Evolutionary conservation across 2,888 invertebrate genomes (phyloP).

Genomic region (Lasioglossum calceatum): DNA sequence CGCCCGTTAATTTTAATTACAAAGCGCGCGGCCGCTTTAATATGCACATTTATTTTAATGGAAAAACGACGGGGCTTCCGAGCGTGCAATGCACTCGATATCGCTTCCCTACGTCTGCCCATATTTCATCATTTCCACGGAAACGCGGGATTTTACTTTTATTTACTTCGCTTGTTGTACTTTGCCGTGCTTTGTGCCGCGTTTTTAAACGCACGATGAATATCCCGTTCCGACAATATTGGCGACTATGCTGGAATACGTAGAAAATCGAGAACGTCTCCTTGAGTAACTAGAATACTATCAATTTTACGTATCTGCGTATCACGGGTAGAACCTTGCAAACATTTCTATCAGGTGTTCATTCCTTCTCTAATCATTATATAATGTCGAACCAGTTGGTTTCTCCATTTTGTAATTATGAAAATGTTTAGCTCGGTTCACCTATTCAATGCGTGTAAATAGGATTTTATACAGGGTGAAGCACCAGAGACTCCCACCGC

Average conservation of each 20-base stretch:
- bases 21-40: constrained; percentile 45
- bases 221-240: constrained; percentile 6
- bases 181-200: not conserved
- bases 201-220: constrained; percentile 18
- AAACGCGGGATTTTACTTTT: constrained; percentile 47
- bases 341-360: not conserved
- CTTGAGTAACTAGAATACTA: not conserved
- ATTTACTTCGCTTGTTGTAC: constrained; percentile 38
- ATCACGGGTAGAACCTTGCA: not conserved
- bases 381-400: not conserved
- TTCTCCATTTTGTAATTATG: not conserved
- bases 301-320: not conserved
- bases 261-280: not conserved
- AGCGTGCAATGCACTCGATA: constrained; percentile 50
- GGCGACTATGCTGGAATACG: not conserved
- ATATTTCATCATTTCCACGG: constrained; percentile 52
- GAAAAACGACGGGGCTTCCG: constrained; percentile 52
- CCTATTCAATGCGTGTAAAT: not conserved
- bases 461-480: no score
- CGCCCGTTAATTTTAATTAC: constrained; percentile 58
- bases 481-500: no score
- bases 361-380: not conserved
- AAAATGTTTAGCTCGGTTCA: not conserved
- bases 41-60: constrained; percentile 60
- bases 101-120: constrained; percentile 29